phyloP scores from a whole-genome alignment of 2,797 vertebrate species.

The Harpagifer antarcticus region DNA sequence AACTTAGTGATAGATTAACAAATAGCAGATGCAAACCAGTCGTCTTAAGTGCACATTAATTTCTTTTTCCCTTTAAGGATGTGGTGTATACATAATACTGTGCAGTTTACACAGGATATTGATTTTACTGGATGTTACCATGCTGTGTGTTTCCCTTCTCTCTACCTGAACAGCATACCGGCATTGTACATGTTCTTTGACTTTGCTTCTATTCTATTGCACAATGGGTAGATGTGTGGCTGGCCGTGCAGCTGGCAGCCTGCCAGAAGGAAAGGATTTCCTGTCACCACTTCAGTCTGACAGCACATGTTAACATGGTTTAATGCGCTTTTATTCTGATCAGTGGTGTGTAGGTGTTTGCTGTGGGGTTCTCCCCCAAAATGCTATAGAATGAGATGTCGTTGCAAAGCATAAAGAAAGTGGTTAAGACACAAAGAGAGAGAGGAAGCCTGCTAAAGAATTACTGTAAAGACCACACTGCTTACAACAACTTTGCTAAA shows the following conservation, averaged over 20 bases:
- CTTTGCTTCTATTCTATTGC: not conserved
- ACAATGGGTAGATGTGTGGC: not conserved
- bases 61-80: not conserved
- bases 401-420: slow-evolving; percentile 32
- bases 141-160: not conserved
- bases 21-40: not conserved
- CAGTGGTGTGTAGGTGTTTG: slow-evolving; percentile 48
- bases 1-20: not conserved
- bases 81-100: not conserved
- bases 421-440: slow-evolving; percentile 18
- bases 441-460: slow-evolving; percentile 10
- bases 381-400: slow-evolving; percentile 37
- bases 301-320: slow-evolving; percentile 16
- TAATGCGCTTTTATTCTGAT: slow-evolving; percentile 69
- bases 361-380: slow-evolving; percentile 60
- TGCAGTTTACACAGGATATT: not conserved
- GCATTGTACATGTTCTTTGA: not conserved
- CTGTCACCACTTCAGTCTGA: slow-evolving; percentile 45
- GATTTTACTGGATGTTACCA: not conserved
- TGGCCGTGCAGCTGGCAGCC: not conserved
- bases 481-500: slow-evolving; percentile 61
- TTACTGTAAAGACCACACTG: slow-evolving; percentile 61
- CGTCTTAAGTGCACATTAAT: not conserved
- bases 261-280: slow-evolving; percentile 46
- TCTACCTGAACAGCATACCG: not conserved